Evolutionary conservation across 2,888 invertebrate genomes (phyloP).

Genomic region (Mesochorus sp.): DNA sequence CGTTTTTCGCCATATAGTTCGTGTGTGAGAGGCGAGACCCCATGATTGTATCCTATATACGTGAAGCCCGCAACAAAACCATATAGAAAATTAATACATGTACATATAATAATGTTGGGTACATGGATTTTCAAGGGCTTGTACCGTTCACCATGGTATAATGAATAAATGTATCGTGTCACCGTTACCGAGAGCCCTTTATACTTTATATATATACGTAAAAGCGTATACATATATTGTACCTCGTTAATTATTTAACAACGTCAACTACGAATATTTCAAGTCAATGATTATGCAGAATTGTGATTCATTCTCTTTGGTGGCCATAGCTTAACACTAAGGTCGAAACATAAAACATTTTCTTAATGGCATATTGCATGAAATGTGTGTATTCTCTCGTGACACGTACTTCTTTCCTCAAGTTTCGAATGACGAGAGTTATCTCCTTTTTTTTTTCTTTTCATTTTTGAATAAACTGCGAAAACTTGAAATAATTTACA

Average conservation of each 20-base stretch:
- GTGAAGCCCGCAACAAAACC: slow-evolving; percentile 25
- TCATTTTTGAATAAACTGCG: not conserved
- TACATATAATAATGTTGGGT: not conserved
- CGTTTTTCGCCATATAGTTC: slow-evolving; percentile 16
- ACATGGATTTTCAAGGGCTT: slow-evolving; percentile 29
- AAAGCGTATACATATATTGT: not conserved
- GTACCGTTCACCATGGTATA: slow-evolving; percentile 20
- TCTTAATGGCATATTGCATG: too few relatives aligned
- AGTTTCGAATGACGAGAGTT: not conserved
- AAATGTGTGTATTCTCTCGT: too few relatives aligned
- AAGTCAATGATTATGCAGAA: not conserved
- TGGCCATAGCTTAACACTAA: not conserved
- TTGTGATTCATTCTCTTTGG: not conserved
- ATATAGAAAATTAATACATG: not conserved
- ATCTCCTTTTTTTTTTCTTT: not conserved
- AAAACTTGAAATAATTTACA: too few relatives aligned
- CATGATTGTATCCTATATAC: slow-evolving; percentile 12
- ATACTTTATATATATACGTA: not conserved
- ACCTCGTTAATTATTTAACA: not conserved
- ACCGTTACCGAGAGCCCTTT: not conserved
- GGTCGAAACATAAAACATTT: too few relatives aligned
- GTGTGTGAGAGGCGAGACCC: slow-evolving; percentile 2
- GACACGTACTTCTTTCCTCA: too few relatives aligned
- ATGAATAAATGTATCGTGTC: slow-evolving; percentile 21
- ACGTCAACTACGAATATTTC: too few relatives aligned